Conservation (phyloP, 2,888 invertebrate species). For the Schizaphis graminum region DNA sequence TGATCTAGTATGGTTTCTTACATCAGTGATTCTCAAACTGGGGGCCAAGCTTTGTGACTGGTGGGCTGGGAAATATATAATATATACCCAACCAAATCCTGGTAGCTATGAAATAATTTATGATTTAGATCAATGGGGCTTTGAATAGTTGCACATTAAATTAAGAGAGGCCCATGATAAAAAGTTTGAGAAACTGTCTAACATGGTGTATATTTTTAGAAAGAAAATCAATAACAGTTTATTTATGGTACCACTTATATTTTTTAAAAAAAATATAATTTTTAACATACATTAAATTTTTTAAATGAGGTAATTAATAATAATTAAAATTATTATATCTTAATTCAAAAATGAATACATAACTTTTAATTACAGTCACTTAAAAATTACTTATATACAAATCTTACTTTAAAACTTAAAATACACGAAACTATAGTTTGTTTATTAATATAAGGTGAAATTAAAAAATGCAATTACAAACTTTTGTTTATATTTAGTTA, state of each 20-base stretch:
- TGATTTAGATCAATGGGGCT: too few relatives aligned
- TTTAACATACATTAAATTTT: constrained; percentile 34
- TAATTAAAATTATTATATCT: constrained; percentile 49
- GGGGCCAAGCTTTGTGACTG: too few relatives aligned
- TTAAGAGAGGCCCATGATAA: too few relatives aligned
- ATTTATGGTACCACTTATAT: constrained; percentile 41
- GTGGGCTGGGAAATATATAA: too few relatives aligned
- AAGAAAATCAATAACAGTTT: background rate
- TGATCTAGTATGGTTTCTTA: too few relatives aligned
- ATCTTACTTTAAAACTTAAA: constrained; percentile 51
- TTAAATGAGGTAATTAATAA: constrained; percentile 49
- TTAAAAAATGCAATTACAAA: background rate
- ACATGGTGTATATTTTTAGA: background rate
- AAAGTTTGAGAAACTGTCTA: too few relatives aligned
- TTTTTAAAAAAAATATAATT: constrained; percentile 46
- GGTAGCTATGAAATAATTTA: too few relatives aligned
- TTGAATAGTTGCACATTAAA: too few relatives aligned
- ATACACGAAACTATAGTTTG: constrained; percentile 11
- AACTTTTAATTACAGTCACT: constrained; percentile 61
- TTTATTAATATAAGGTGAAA: background rate
- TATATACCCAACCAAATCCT: too few relatives aligned
- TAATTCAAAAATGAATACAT: constrained; percentile 51
- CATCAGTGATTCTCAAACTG: too few relatives aligned
- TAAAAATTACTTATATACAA: constrained; percentile 45
- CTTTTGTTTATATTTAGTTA: background rate